Conservation (phyloP, 2,888 invertebrate species). For the Caprella mutica region DNA sequence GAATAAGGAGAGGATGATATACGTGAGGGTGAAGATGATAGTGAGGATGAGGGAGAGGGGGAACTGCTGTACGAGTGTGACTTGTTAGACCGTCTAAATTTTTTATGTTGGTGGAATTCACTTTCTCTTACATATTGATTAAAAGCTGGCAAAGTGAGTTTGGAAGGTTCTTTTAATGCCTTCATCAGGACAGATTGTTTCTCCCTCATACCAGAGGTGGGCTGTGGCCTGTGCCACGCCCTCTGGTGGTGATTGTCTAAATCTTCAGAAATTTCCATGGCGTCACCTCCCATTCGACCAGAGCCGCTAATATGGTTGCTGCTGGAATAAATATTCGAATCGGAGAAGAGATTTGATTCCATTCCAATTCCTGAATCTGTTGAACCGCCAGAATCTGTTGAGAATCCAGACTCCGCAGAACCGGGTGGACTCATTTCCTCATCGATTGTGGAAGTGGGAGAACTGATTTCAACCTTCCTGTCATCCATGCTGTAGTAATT, state of each 20-base stretch:
- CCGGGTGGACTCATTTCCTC: constrained; percentile 10
- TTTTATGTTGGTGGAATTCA: constrained; percentile 80
- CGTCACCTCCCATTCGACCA: constrained; percentile 4
- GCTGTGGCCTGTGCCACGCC: constrained; percentile 8
- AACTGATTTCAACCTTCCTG: no score
- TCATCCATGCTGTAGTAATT: no score
- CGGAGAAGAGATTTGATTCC: background rate
- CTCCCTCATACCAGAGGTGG: constrained; percentile 37
- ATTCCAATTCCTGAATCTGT: background rate
- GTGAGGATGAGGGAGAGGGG: constrained; percentile 5
- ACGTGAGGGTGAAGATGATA: constrained; percentile 5
- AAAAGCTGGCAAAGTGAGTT: constrained; percentile 71
- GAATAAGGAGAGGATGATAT: constrained; percentile 9
- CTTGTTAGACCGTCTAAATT: constrained; percentile 48
- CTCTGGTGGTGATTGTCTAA: background rate
- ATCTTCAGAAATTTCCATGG: background rate
- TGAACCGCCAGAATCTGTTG: constrained; percentile 8
- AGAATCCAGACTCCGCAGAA: constrained; percentile 6
- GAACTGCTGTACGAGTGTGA: constrained; percentile 3
- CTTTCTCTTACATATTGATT: no score
- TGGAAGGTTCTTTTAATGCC: constrained; percentile 48
- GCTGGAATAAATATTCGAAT: no score
- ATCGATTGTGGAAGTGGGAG: background rate
- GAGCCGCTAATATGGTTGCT: no score
- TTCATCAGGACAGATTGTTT: constrained; percentile 87